A percentile compares a stretch with the other conserved stretches of the same genome.
Conservation (phyloP, 2,113 vertebrate species). For the Cinclus cinclus region DNA sequence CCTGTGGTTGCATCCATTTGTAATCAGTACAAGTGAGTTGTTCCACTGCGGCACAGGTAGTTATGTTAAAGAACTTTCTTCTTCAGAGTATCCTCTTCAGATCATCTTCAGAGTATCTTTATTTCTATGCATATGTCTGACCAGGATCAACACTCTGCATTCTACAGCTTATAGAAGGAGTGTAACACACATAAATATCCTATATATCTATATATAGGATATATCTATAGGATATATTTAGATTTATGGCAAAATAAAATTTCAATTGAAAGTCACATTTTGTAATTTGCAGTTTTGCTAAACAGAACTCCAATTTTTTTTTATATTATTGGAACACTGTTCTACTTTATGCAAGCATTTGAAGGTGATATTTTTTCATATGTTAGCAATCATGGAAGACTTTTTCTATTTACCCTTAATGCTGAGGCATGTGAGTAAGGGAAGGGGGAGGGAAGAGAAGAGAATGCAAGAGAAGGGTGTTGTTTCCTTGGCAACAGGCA, state of each 20-base stretch:
- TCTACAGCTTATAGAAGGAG: background rate
- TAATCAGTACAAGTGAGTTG: background rate
- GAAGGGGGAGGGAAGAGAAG: background rate
- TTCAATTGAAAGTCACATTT: background rate
- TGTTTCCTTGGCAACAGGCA: slow-evolving; percentile 65
- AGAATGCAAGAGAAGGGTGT: background rate
- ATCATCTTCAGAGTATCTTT: background rate
- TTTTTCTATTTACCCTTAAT: background rate
- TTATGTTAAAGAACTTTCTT: background rate
- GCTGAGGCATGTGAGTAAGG: background rate
- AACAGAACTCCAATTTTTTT: background rate
- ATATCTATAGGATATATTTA: background rate
- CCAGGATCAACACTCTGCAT: background rate
- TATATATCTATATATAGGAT: background rate
- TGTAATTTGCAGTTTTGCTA: background rate
- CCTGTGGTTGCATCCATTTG: background rate
- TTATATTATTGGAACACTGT: background rate
- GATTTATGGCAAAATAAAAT: background rate
- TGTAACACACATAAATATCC: background rate
- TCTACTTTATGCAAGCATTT: background rate
- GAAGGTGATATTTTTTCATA: background rate
- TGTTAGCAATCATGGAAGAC: background rate
- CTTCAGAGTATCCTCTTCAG: background rate
- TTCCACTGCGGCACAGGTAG: background rate
- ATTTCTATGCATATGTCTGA: background rate